These are phyloP conservation scores for Glaucomys volans DNA, from an alignment of 2,113 vertebrate genomes.

Conservation along the genomic window DNA sequence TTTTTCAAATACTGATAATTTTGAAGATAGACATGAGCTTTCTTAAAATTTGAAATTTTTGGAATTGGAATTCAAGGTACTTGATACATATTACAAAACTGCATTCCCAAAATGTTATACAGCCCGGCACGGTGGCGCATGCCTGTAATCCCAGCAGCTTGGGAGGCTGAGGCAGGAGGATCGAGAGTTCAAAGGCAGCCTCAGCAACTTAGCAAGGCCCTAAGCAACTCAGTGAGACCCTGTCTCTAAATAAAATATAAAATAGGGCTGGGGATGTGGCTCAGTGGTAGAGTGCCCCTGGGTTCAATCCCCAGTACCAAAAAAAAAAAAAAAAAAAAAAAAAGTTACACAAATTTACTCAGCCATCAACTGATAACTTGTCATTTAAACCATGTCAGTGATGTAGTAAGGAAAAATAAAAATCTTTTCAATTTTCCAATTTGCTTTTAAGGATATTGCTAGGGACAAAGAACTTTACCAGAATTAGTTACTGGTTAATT, in stretches of 20 bases:
- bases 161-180: too few relatives aligned
- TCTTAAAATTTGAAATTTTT: conserved; percentile 10
- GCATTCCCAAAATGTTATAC: background rate
- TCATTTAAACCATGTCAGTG: background rate
- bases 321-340: too few relatives aligned
- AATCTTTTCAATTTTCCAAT: background rate
- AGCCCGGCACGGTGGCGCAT: too few relatives aligned
- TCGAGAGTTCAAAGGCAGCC: too few relatives aligned
- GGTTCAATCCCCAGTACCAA: too few relatives aligned
- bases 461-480: background rate
- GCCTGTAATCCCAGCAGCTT: too few relatives aligned
- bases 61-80: background rate
- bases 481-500: background rate
- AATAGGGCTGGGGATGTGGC: too few relatives aligned
- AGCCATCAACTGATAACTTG: background rate
- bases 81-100: conserved; percentile 9
- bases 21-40: background rate
- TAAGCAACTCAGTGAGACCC: too few relatives aligned
- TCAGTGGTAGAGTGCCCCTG: too few relatives aligned
- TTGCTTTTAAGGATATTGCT: background rate
- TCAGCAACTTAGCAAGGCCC: too few relatives aligned
- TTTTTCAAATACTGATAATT: conserved; percentile 42
- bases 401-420: background rate
- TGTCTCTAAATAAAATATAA: too few relatives aligned
- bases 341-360: background rate